Evolutionary conservation across 1,140 invertebrate genomes (phyloP).

Genomic region (Venturia canescens): DNA sequence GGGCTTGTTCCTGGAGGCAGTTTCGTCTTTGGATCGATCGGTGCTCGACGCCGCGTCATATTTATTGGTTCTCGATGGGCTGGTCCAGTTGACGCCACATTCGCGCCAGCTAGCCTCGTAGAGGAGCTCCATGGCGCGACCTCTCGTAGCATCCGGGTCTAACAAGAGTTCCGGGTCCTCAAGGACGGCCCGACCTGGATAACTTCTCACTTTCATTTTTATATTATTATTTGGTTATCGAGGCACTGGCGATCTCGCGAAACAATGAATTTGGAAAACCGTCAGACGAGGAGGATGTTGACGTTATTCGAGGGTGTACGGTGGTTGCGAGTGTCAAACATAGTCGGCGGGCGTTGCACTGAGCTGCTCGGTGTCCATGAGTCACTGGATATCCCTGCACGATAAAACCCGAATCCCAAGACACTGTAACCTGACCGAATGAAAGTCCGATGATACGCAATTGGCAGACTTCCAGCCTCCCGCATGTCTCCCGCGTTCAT

Average conservation of each 20-base stretch:
- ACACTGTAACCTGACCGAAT: not conserved
- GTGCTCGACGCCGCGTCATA: conserved; percentile 4
- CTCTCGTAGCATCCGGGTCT: conserved; percentile 80
- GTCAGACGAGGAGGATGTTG: not conserved
- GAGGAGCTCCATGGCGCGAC: conserved; percentile 83
- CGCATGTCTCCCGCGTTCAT: not conserved
- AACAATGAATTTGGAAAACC: not conserved
- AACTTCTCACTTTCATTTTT: conserved; percentile 88
- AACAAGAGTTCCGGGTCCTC: conserved; percentile 78
- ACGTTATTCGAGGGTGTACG: not conserved
- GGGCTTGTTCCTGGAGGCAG: conserved; percentile 55
- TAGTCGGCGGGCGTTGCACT: not conserved
- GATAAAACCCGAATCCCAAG: not conserved
- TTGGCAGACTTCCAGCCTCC: not conserved
- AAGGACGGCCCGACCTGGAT: conserved; percentile 86
- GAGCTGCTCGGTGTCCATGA: not conserved
- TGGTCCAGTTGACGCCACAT: conserved; percentile 69
- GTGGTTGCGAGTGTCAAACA: not conserved
- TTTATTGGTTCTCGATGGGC: conserved; percentile 46
- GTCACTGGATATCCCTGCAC: not conserved
- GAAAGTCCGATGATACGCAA: not conserved
- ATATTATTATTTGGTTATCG: conserved; percentile 25
- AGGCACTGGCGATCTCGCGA: not conserved
- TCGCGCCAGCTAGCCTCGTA: conserved; percentile 91
- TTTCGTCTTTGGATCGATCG: conserved; percentile 46